Evolutionary conservation across 2,888 invertebrate species (phyloP), one percentile per base, ranked within the genome.

Genomic region (Cephus nigrinus): DNA sequence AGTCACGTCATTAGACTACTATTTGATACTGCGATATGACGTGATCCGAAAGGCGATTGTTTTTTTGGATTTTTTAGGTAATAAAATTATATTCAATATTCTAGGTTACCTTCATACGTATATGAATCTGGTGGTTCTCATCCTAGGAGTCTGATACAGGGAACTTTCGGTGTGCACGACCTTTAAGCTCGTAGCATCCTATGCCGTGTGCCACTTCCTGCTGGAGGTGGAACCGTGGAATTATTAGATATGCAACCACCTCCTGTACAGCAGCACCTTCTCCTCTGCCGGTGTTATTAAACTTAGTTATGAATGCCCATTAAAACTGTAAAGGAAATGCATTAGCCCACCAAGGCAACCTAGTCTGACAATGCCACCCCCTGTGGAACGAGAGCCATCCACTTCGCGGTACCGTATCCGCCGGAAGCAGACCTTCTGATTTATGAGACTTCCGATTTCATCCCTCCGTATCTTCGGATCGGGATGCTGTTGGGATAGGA

Each of bases 241-340:
- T 88, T 88, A 88, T 89, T 88, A 89, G 89, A 89, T 87, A 86
- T 88, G 89, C 89, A 88, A 88, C 89, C 88, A 79, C 86, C 86
- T 84, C 86, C 40, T 40, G 40, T 40, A 32, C n/a, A 69, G 69
- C 69, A 32, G 69, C 68, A 85, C 86, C 83, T 83, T 85, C 87
- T 86, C 88, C 87, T 78, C 78, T 86, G 83, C 88, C 85, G 86
- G 86, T 86, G 89, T 90, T 90, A 90, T 90, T 90, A 91, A 90
- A 91, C 91, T 90, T 90, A 88, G 90, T 90, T 90, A 91, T 90
- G 90, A 90, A 91, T 90, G 89, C 88, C 90, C 90, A 91, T 91
- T 90, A 91, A 91, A 91, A 90, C 90, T 91, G 90, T 91, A 90
- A 90, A 91, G 91, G 90, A 91, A 91, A 90, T 90, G 91, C 91